Evolutionary conservation across 2,888 invertebrate genomes (phyloP), one percentile per base, ranked within the genome.

Genomic region (Myopa tessellatipennis): DNA sequence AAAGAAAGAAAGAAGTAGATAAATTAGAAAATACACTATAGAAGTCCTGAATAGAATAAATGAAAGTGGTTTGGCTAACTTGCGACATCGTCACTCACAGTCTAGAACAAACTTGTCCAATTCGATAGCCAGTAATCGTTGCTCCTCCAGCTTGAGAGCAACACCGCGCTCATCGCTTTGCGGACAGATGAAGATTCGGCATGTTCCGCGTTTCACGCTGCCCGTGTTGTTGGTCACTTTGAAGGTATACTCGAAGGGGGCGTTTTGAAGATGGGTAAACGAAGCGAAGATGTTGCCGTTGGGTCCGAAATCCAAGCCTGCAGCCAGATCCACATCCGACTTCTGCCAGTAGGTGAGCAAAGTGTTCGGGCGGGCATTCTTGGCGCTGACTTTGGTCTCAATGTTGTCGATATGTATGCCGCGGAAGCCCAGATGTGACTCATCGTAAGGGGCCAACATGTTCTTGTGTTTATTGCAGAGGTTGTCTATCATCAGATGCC

Each of bases 401-500:
- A 79, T 74, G 18, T 80, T 72, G 18, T 80, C 76, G 26, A 83
- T 72, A 36, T 75, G 81, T 14, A 87, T 69, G 8, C 86, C 86
- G 12, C 77, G 50, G 61, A 82, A 87, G 36, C 76, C 76, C 71
- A 87, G 74, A 6, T 86, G 90, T 34, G 88, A 85, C 2, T 83
- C 83, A 0, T 86, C 89, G 84, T 94, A 94, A 12, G 91, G 88
- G 0, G 91, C 90, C 63, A 94, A 84, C 4, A 91, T 90, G 6
- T 90, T 88, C 87, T 96, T 96, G 88, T 92, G 92, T 81, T 92
- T 92, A 82, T 93, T 92, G 91, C 95, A 96, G 52, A 94, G 88
- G 80, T 93, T 92, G 83, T 96, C 95, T 70, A 96, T 91, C 86
- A 92, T 95, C 0, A 93, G 93, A 85, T 96, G 96, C 94, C 94